Evolutionary conservation across 2,797 vertebrate genomes (phyloP).

Genomic region (Acanthurus leucopareius): DNA sequence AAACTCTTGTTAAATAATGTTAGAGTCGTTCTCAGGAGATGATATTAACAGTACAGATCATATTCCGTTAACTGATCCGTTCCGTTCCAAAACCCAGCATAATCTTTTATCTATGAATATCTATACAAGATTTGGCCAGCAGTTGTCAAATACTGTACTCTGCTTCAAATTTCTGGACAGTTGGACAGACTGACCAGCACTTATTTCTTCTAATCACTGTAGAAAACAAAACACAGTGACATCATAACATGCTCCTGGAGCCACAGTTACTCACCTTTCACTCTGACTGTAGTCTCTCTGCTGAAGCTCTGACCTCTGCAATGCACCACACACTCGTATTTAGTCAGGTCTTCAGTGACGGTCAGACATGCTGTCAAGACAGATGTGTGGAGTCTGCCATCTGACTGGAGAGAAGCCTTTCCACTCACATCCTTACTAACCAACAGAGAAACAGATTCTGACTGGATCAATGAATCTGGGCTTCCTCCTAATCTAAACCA

Average conservation of each 20-base stretch:
- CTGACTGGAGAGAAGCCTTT: constrained; percentile 56
- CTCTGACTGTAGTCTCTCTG: constrained; percentile 47
- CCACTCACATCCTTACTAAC: constrained; percentile 60
- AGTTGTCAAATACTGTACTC: not conserved
- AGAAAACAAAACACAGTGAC: too few species aligned
- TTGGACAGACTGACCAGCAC: not conserved
- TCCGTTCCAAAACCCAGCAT: not conserved
- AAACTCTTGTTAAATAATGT: not conserved
- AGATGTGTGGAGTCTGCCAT: constrained; percentile 64
- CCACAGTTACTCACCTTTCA: constrained; percentile 56
- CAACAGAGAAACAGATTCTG: constrained; percentile 34
- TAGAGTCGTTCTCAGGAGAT: not conserved
- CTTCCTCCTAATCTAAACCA: constrained; percentile 58
- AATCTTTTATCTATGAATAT: not conserved
- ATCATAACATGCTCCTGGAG: too few species aligned
- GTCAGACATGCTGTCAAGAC: constrained; percentile 63
- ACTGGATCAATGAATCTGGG: not conserved
- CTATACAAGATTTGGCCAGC: not conserved
- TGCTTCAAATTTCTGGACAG: not conserved
- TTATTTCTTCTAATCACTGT: too few species aligned
- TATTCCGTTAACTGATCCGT: too few species aligned
- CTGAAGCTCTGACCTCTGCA: constrained; percentile 44
- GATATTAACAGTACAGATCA: not conserved
- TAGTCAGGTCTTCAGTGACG: constrained; percentile 61
- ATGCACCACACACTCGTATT: constrained; percentile 65